Conservation (phyloP, 1,140 invertebrate species). For the Zophobas atratus region DNA sequence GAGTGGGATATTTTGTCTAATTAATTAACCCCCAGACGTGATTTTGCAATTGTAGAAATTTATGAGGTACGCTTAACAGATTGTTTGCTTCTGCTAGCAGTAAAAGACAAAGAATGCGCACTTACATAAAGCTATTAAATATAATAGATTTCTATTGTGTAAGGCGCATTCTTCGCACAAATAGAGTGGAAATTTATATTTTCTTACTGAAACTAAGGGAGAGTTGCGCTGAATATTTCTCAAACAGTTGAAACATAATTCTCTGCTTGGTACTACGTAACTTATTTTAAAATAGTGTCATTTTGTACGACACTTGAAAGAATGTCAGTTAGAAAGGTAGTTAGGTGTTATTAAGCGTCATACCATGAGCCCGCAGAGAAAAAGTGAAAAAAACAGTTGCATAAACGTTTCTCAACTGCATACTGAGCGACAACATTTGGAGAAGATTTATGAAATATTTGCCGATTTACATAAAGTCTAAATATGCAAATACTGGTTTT, state of each 20-base stretch:
- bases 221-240: too few species aligned
- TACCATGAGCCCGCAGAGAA: neutral
- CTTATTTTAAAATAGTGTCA: too few species aligned
- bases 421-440: neutral
- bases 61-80: neutral
- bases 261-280: too few species aligned
- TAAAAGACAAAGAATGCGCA: constrained; percentile 5
- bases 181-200: neutral
- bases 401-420: constrained; percentile 16
- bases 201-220: neutral
- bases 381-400: constrained; percentile 15
- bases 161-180: neutral
- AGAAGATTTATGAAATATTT: constrained; percentile 6
- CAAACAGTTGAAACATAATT: too few species aligned
- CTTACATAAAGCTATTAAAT: neutral
- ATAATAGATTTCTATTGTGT: constrained; percentile 8
- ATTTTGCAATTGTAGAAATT: constrained; percentile 5
- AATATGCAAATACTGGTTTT: constrained; percentile 5
- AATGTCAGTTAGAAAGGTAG: neutral
- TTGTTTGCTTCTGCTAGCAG: too few species aligned
- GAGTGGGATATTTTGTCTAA: neutral
- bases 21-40: neutral
- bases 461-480: neutral
- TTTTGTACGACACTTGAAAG: too few species aligned
- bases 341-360: constrained; percentile 4